Conservation (phyloP, 2,113 vertebrate species). For the Nothobranchius kuhntae region DNA sequence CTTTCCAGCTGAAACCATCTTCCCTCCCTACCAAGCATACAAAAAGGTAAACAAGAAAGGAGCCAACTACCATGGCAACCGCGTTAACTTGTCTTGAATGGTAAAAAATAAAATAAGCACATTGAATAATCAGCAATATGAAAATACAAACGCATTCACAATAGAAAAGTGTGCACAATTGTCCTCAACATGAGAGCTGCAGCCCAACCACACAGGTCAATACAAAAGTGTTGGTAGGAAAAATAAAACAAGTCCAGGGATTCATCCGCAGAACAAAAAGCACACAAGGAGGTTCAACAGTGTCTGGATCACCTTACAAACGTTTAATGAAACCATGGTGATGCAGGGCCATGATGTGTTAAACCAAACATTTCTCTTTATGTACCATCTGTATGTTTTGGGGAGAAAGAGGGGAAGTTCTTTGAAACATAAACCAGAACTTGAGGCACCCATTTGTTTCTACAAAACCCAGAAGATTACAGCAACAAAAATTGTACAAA, state of each 20-base stretch:
- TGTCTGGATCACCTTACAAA: slow-evolving; percentile 26
- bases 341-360: slow-evolving; percentile 67
- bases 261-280: slow-evolving; percentile 25
- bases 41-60: slow-evolving; percentile 9
- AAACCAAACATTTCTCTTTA: slow-evolving; percentile 69
- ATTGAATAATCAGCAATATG: slow-evolving; percentile 55
- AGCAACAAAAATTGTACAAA: slow-evolving; percentile 72
- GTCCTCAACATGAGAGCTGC: slow-evolving; percentile 31
- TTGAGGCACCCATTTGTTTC: slow-evolving; percentile 69
- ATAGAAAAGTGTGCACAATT: slow-evolving; percentile 65
- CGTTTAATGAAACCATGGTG: slow-evolving; percentile 20
- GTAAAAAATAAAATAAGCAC: slow-evolving; percentile 37
- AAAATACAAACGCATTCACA: slow-evolving; percentile 66
- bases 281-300: not conserved
- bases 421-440: slow-evolving; percentile 49
- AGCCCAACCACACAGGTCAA: slow-evolving; percentile 25
- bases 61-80: slow-evolving; percentile 27
- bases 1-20: slow-evolving; percentile 55
- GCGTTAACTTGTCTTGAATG: slow-evolving; percentile 22
- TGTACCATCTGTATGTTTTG: slow-evolving; percentile 51
- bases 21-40: slow-evolving; percentile 42
- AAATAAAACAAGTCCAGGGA: slow-evolving; percentile 44
- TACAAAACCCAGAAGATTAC: slow-evolving; percentile 66
- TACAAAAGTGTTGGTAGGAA: slow-evolving; percentile 52
- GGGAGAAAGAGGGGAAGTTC: slow-evolving; percentile 1